phyloP scores from a whole-genome alignment of 1,140 invertebrate species.

The Hypsibius dujardini region DNA sequence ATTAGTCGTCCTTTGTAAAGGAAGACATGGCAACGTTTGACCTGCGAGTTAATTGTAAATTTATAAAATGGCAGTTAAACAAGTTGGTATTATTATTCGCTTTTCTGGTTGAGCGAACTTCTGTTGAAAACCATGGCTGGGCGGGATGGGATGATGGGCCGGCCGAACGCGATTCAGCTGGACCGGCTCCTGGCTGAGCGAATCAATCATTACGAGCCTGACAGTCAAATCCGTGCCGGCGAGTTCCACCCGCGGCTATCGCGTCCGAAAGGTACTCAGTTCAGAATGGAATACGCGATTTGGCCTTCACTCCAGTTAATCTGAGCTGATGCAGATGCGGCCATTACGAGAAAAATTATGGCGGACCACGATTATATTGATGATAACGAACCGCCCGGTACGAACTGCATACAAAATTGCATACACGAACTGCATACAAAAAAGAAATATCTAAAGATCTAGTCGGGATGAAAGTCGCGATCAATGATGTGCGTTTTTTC shows the following conservation, averaged over 20 bases:
- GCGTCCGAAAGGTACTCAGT: neutral
- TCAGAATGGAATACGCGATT: neutral
- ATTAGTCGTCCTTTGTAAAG: too few relatives aligned
- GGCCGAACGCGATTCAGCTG: neutral
- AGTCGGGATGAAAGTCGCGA: neutral
- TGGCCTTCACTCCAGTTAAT: neutral
- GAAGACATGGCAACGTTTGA: too few relatives aligned
- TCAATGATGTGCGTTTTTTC: too few relatives aligned
- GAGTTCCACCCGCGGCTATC: neutral
- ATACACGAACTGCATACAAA: neutral
- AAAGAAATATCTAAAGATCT: too few relatives aligned
- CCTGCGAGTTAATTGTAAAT: too few relatives aligned
- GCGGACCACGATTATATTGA: constrained; percentile 4
- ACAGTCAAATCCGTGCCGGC: neutral
- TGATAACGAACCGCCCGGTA: constrained; percentile 7
- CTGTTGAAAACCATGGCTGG: neutral
- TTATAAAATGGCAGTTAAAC: too few relatives aligned
- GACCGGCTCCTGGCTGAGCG: constrained; percentile 2
- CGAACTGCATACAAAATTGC: neutral
- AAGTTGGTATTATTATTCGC: too few relatives aligned
- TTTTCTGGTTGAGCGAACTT: neutral
- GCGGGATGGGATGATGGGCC: neutral
- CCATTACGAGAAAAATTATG: constrained; percentile 9
- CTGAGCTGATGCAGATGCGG: neutral
- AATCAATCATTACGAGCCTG: neutral